Percentiles rank a stretch among this genome's conserved stretches.
Evolutionary conservation across 2,797 vertebrate genomes (phyloP).

Genomic region (Notamacropus eugenii): DNA sequence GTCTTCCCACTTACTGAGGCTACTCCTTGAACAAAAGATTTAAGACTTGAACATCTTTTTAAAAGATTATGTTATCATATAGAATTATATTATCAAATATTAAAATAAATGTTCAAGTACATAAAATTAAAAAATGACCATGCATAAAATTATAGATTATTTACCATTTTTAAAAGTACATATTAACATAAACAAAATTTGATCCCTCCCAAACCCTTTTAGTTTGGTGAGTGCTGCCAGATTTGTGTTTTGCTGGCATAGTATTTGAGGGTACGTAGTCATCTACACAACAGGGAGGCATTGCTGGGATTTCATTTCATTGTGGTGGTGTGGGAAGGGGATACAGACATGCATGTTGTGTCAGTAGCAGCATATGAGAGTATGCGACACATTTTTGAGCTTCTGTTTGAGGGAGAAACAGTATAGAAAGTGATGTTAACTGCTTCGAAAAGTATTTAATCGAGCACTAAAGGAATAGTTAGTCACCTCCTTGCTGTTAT

Average conservation of each 20-base stretch:
- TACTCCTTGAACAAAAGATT: not conserved
- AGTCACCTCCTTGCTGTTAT: not conserved
- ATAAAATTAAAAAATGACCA: not conserved
- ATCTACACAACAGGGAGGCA: not conserved
- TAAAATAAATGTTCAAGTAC: not conserved
- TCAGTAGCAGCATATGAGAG: not conserved
- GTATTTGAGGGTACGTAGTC: not conserved
- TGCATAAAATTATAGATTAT: not conserved
- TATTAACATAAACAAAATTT: not conserved
- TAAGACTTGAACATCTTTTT: not conserved
- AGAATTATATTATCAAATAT: not conserved
- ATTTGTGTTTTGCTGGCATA: not conserved
- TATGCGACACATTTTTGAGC: not conserved
- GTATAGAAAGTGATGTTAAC: not conserved
- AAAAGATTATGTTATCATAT: not conserved
- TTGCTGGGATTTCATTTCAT: not conserved
- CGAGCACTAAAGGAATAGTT: rapidly evolving
- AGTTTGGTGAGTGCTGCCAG: not conserved
- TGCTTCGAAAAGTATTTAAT: too few species aligned
- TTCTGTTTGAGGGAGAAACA: not conserved
- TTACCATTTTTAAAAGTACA: not conserved
- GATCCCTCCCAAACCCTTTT: not conserved
- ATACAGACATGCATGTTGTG: not conserved
- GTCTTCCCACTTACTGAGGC: not conserved
- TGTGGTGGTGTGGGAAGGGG: not conserved